Evolutionary conservation across 2,888 invertebrate species (phyloP).

Genomic region (Rosalia funebris): DNA sequence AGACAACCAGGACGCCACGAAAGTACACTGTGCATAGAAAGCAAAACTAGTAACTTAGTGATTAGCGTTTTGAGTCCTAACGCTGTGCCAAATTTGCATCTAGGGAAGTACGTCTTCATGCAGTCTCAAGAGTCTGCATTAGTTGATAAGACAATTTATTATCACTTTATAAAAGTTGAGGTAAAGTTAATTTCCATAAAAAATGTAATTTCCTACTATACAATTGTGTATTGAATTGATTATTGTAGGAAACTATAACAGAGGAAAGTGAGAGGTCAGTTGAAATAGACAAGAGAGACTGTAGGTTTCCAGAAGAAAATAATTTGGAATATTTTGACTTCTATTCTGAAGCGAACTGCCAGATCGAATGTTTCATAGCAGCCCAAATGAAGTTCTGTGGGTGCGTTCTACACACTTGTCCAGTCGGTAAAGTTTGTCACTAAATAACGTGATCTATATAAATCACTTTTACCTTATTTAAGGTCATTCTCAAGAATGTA

Average conservation of each 20-base stretch:
- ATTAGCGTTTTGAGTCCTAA: constrained; percentile 5
- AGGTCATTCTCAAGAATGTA: constrained; percentile 8
- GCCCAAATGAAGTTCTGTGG: constrained; percentile 23
- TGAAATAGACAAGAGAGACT: neutral
- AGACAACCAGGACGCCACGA: neutral
- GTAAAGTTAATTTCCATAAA: too few species aligned
- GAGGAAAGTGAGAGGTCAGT: neutral
- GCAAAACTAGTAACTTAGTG: neutral
- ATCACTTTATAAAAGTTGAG: neutral
- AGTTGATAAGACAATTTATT: neutral
- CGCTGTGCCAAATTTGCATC: constrained; percentile 14
- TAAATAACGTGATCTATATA: neutral
- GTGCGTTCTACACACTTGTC: constrained; percentile 19
- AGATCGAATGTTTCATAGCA: constrained; percentile 19
- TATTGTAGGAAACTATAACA: constrained; percentile 9
- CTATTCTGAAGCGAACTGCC: constrained; percentile 24
- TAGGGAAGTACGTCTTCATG: neutral
- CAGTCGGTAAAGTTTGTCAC: constrained; percentile 23
- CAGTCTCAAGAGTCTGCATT: constrained; percentile 3
- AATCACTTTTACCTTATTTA: neutral
- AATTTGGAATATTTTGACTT: constrained; percentile 22
- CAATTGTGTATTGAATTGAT: neutral
- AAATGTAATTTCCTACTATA: neutral
- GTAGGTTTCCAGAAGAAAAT: constrained; percentile 13
- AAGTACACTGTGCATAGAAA: neutral